These are phyloP conservation scores for Acanthisitta chloris DNA, from an alignment of 2,113 vertebrate species.

Conservation along the genomic window DNA sequence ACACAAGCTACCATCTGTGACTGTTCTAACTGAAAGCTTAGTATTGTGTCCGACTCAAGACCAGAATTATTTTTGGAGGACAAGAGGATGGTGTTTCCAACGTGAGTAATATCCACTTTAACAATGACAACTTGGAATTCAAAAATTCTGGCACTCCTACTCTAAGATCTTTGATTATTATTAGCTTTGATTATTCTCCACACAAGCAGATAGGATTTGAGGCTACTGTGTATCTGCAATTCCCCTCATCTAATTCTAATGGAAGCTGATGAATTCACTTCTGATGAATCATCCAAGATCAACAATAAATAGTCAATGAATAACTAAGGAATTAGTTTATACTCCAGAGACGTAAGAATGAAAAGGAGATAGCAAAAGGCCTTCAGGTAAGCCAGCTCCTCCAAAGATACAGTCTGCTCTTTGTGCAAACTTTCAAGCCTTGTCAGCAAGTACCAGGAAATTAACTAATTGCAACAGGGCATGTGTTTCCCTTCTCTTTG, in stretches of 20 bases:
- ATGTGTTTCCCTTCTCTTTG: accelerated
- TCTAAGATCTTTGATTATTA: background rate
- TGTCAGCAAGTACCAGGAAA: background rate
- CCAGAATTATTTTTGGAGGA: background rate
- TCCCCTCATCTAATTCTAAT: background rate
- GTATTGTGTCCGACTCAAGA: background rate
- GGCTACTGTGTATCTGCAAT: background rate
- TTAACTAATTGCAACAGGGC: background rate
- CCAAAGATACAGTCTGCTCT: background rate
- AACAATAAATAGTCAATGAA: background rate
- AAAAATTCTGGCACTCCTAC: background rate
- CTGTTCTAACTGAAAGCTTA: background rate
- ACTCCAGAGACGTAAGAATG: background rate
- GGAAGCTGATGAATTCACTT: background rate
- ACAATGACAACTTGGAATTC: background rate
- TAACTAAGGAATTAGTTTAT: background rate
- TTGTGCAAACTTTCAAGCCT: background rate
- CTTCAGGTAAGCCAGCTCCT: background rate
- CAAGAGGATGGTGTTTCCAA: background rate
- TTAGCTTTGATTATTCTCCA: background rate
- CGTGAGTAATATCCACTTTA: background rate
- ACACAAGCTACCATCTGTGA: background rate
- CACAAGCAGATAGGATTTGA: background rate
- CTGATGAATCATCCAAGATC: background rate
- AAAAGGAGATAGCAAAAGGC: background rate